Conservation (phyloP, 1,140 invertebrate genomes). For the Drosophila ficusphila region DNA sequence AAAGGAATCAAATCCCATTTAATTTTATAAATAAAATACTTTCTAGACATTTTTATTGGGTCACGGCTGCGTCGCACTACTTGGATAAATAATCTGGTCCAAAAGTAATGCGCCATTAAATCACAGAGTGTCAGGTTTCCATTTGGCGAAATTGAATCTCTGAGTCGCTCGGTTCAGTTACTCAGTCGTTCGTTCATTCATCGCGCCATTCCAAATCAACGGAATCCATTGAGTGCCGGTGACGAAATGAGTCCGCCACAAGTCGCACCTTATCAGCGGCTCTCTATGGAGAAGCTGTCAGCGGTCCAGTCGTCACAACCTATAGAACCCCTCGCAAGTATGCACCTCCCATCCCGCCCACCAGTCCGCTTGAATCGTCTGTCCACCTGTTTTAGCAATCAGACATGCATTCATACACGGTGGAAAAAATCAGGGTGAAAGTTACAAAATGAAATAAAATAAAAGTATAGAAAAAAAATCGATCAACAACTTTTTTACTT, state of each 20-base stretch:
- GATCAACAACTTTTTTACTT: no score
- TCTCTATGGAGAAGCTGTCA: slow-evolving; percentile 24
- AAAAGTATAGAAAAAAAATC: no score
- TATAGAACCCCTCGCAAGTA: neutral
- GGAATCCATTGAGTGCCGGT: slow-evolving; percentile 24
- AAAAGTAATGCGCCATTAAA: slow-evolving; percentile 44
- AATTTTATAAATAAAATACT: neutral
- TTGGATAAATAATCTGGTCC: neutral
- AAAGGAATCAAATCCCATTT: no score
- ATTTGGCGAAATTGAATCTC: slow-evolving; percentile 35
- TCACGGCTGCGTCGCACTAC: slow-evolving; percentile 21
- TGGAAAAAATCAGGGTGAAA: neutral
- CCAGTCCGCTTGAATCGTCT: slow-evolving; percentile 5
- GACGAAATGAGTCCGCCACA: slow-evolving; percentile 35
- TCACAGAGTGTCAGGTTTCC: slow-evolving; percentile 24
- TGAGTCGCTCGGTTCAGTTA: slow-evolving; percentile 3
- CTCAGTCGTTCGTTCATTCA: slow-evolving; percentile 46
- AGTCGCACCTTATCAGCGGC: slow-evolving; percentile 46
- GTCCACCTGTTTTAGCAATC: slow-evolving; percentile 32
- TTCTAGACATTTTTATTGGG: slow-evolving; percentile 2
- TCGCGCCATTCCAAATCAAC: slow-evolving; percentile 21
- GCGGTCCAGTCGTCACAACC: slow-evolving; percentile 23
- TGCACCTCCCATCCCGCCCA: slow-evolving; percentile 1
- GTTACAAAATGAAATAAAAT: no score
- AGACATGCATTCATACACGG: slow-evolving; percentile 8